These are phyloP conservation scores for Hypomesus transpacificus DNA, from an alignment of 2,113 vertebrate species.

Conservation along the genomic window DNA sequence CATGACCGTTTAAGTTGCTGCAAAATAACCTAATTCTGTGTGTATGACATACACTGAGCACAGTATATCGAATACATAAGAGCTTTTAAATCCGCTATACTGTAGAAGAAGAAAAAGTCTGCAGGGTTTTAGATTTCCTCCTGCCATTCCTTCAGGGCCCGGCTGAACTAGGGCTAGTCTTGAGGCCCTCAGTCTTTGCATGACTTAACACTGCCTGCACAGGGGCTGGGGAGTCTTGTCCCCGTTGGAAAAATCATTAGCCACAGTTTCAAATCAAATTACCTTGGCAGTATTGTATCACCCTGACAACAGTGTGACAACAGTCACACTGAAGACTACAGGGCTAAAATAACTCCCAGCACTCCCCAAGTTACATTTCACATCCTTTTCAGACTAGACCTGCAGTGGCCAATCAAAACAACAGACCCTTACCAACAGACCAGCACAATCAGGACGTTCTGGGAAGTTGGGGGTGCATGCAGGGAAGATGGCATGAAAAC, in stretches of 20 bases:
- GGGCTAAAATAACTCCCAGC: constrained; percentile 36
- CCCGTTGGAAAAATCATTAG: constrained; percentile 54
- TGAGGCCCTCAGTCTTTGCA: constrained; percentile 24
- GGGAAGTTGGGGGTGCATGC: constrained; percentile 12
- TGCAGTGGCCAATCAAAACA: constrained; percentile 19
- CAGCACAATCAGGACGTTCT: constrained; percentile 33
- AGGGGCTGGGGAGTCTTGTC: not conserved
- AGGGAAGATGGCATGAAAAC: constrained; percentile 17
- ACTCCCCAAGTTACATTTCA: constrained; percentile 29
- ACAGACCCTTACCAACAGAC: constrained; percentile 9
- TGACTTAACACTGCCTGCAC: constrained; percentile 23
- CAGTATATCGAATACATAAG: constrained; percentile 37
- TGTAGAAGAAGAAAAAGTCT: constrained; percentile 34
- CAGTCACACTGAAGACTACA: constrained; percentile 32
- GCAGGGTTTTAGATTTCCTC: constrained; percentile 41
- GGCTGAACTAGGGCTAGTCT: constrained; percentile 39
- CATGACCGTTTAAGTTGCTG: constrained; percentile 24
- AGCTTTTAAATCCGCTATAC: constrained; percentile 34
- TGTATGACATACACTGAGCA: constrained; percentile 8
- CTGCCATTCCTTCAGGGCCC: constrained; percentile 27
- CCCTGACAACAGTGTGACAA: too few relatives aligned
- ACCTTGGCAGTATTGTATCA: constrained; percentile 38
- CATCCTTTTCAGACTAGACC: constrained; percentile 9
- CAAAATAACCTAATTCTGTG: constrained; percentile 10
- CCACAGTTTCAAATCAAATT: constrained; percentile 56